These are phyloP conservation scores for Heteromormyrus szaboi DNA, from an alignment of 2,797 vertebrate species.

Conservation along the genomic window DNA sequence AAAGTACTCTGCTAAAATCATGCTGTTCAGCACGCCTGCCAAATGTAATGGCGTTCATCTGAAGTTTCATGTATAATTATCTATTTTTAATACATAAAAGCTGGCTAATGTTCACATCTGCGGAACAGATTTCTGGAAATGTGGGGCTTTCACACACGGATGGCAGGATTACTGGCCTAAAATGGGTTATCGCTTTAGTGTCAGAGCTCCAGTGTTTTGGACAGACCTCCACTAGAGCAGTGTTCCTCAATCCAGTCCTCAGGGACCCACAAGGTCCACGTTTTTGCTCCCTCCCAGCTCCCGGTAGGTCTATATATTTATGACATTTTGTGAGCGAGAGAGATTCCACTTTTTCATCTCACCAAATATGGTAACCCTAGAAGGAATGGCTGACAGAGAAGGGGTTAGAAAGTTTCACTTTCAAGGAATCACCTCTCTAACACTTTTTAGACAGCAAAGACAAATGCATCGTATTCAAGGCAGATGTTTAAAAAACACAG, in stretches of 20 bases:
- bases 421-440: neutral
- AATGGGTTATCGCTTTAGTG: neutral
- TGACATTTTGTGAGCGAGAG: neutral
- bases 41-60: neutral
- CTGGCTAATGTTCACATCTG: slow-evolving; percentile 4
- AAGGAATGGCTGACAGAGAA: neutral
- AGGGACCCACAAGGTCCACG: neutral
- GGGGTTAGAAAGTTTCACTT: neutral
- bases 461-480: neutral
- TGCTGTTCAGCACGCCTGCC: neutral
- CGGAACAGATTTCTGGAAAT: neutral
- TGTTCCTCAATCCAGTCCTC: neutral
- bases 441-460: neutral
- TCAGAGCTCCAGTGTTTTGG: neutral
- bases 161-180: neutral
- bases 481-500: neutral
- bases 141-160: neutral
- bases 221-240: neutral
- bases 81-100: slow-evolving; percentile 7
- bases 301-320: neutral
- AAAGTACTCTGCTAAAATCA: neutral
- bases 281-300: neutral
- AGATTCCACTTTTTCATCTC: neutral
- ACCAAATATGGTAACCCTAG: neutral
- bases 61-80: slow-evolving; percentile 9